Evolutionary conservation across 2,113 vertebrate species (phyloP).

Genomic region (Xyliphius kryptos): DNA sequence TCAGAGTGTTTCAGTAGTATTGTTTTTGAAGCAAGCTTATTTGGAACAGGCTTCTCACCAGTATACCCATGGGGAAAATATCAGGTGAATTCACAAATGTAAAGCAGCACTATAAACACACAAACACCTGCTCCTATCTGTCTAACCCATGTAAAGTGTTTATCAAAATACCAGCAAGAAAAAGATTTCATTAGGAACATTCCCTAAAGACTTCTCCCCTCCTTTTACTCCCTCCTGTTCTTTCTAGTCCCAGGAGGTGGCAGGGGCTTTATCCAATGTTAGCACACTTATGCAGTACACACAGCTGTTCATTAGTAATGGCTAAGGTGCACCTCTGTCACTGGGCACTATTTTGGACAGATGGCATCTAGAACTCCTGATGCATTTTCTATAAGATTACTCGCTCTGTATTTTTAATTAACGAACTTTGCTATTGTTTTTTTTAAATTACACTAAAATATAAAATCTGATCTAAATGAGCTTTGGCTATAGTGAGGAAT

Average conservation of each 20-base stretch:
- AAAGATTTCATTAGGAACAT: slow-evolving; percentile 38
- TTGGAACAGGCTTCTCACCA: slow-evolving; percentile 24
- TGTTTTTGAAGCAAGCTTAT: slow-evolving; percentile 31
- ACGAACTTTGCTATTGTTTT: slow-evolving; percentile 13
- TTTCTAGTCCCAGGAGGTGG: slow-evolving; percentile 49
- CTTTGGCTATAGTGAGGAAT: slow-evolving; percentile 10
- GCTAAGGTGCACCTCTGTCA: slow-evolving; percentile 38
- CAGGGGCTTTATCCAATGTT: slow-evolving; percentile 60
- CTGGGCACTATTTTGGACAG: slow-evolving; percentile 24
- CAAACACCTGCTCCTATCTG: slow-evolving; percentile 60
- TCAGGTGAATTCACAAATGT: slow-evolving; percentile 37
- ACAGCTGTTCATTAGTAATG: slow-evolving; percentile 60
- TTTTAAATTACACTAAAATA: slow-evolving; percentile 21
- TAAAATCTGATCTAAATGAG: slow-evolving; percentile 23
- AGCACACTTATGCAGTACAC: slow-evolving; percentile 62
- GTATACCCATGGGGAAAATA: slow-evolving; percentile 37
- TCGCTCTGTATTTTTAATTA: neutral
- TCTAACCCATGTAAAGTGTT: slow-evolving; percentile 54
- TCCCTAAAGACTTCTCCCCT: slow-evolving; percentile 28
- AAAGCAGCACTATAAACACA: slow-evolving; percentile 35
- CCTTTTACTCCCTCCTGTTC: slow-evolving; percentile 47
- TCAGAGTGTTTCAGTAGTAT: slow-evolving; percentile 25
- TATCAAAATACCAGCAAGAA: slow-evolving; percentile 54
- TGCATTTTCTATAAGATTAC: slow-evolving; percentile 1
- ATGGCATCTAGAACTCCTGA: slow-evolving; percentile 28